phyloP scores from a whole-genome alignment of 2,888 invertebrate species.

The Luperina testacea region DNA sequence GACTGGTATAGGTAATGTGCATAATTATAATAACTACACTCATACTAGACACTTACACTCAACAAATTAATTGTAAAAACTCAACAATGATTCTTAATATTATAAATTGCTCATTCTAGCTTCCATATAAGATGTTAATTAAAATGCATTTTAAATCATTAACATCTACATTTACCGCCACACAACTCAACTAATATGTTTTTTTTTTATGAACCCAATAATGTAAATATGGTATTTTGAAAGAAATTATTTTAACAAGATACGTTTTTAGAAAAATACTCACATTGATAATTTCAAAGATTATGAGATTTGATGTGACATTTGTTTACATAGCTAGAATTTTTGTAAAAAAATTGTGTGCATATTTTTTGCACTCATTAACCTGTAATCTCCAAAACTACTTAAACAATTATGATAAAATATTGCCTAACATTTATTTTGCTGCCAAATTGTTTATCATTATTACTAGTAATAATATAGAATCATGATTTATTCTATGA shows the following conservation, averaged over 20 bases:
- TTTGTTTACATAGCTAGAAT: conserved; percentile 25
- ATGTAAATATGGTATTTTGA: conserved; percentile 1
- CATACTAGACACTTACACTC: conserved; percentile 1
- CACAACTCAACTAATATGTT: not conserved
- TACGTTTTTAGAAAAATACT: not conserved
- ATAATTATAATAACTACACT: conserved; percentile 6
- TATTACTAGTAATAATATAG: conserved; percentile 3
- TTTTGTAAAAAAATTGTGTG: not conserved
- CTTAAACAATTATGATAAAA: conserved; percentile 12
- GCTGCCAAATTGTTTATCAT: not conserved
- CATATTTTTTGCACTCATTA: conserved; percentile 4
- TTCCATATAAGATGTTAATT: conserved; percentile 38
- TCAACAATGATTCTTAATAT: conserved; percentile 40
- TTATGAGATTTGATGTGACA: conserved; percentile 11
- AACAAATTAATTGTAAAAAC: not conserved
- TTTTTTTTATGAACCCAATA: conserved; percentile 2
- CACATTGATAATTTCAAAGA: not conserved
- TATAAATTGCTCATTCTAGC: conserved; percentile 10
- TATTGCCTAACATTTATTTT: conserved; percentile 8
- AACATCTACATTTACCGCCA: conserved; percentile 22
- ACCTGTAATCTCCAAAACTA: conserved; percentile 21
- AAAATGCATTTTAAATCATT: conserved; percentile 38
- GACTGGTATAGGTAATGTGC: conserved; percentile 32
- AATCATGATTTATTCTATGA: conserved; percentile 50
- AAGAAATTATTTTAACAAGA: conserved; percentile 2